Evolutionary conservation across 1,140 invertebrate species (phyloP), one percentile per base, ranked within the genome.

Genomic region (Panonychus citri): DNA sequence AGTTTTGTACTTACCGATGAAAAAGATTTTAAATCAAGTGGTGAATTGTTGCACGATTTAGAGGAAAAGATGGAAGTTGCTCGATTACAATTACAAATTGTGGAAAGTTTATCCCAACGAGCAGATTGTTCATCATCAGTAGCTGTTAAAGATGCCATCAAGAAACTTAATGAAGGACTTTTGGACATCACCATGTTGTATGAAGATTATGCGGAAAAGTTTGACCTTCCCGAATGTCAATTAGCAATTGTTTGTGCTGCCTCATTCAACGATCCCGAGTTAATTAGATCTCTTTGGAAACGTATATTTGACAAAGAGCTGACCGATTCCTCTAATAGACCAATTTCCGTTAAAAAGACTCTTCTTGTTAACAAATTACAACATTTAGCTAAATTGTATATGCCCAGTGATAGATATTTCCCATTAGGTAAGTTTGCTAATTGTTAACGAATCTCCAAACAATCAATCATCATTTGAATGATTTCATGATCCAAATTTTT

Each of bases 1-100:
- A 82, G 81, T 21, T 78, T 63, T 50, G 65, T 78, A 5, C 76
- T 80, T 60, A 61, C 59, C 15, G 61, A 61, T 50, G 62, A 64
- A 27, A 75, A 82, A 62, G 21, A 59, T 26, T 24, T 39, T 10
- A 54, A 59, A 21, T 39, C 58, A 12, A 30, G 58, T 26, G 84
- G 86, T 3, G 81, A 93, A 62, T 82, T 93, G 61, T 71, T 93
- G 43, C 80, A 88, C 59, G 85, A 93, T 65, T 71, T 96, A 34
- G 88, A 95, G 70, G 93, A 96, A 69, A 87, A 89, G 70, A 80
- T 87, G 62, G 85, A 93, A 61, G 75, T 87, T 60, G 84, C 81
- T 52, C 74, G 80, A 63, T 79, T 88, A 60, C 85, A 88, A 66
- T 67, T 69, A 57, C 64, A 77, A 66, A 77, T 85, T 62, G 69